These are phyloP conservation scores for Epinephelus awoara DNA, from an alignment of 2,797 vertebrate genomes.

Conservation along the genomic window DNA sequence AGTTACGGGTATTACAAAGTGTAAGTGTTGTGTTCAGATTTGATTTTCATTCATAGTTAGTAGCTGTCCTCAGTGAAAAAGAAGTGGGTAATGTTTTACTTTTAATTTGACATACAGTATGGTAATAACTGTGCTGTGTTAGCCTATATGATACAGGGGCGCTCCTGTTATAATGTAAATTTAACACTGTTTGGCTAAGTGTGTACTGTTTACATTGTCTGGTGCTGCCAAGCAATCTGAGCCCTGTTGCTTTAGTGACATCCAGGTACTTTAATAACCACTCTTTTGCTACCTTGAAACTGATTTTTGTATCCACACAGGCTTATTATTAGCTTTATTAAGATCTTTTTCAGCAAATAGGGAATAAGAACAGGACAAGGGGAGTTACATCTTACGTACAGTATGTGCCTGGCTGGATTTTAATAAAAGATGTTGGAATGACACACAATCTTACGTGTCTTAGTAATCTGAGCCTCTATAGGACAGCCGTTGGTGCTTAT, in stretches of 20 bases:
- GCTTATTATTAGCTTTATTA: neutral
- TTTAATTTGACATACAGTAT: neutral
- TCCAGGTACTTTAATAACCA: neutral
- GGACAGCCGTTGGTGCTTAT: slow-evolving; percentile 11
- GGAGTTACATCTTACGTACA: neutral
- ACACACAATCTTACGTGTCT: neutral
- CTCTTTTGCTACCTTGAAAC: neutral
- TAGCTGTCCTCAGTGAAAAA: neutral
- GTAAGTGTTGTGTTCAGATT: neutral
- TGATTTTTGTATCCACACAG: neutral
- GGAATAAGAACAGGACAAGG: neutral
- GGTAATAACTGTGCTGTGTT: neutral
- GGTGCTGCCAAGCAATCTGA: neutral
- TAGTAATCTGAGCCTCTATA: slow-evolving; percentile 22
- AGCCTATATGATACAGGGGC: neutral
- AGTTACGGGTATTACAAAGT: too few species aligned
- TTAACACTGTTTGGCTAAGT: neutral
- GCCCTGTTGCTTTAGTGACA: slow-evolving; percentile 1
- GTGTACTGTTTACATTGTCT: neutral
- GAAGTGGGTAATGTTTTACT: neutral
- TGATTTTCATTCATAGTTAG: neutral
- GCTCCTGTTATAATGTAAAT: neutral
- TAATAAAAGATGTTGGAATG: slow-evolving; percentile 19
- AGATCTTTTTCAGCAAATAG: neutral
- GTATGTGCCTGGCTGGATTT: neutral